Evolutionary conservation across 2,888 invertebrate species (phyloP).

Genomic region (Epirrhoe tristata): DNA sequence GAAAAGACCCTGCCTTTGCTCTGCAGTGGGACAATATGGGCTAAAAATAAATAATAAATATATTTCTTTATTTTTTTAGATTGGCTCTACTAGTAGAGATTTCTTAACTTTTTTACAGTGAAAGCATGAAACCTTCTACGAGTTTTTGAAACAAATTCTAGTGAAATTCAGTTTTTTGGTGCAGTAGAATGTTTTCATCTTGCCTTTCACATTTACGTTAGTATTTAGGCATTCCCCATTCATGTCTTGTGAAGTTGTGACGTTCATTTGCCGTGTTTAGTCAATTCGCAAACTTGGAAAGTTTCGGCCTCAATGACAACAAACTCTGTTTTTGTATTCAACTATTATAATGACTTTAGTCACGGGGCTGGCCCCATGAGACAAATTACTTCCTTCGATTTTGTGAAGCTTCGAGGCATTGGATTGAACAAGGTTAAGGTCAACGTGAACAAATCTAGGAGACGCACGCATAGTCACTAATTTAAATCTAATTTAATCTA

Average conservation of each 20-base stretch:
- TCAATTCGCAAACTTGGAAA: constrained; percentile 39
- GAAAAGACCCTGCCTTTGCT: too few relatives aligned
- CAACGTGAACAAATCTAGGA: not conserved
- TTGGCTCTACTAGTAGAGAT: too few relatives aligned
- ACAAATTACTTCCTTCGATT: constrained; percentile 38
- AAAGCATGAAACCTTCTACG: too few relatives aligned
- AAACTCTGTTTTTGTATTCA: constrained; percentile 36
- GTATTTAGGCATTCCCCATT: too few relatives aligned
- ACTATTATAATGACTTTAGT: constrained; percentile 42
- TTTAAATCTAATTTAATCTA: not conserved
- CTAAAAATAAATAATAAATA: too few relatives aligned
- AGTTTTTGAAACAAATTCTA: too few relatives aligned
- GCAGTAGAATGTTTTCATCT: too few relatives aligned
- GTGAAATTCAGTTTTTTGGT: too few relatives aligned
- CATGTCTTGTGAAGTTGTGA: constrained; percentile 12
- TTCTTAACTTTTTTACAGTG: too few relatives aligned
- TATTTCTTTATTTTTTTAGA: too few relatives aligned
- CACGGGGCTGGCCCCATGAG: constrained; percentile 38
- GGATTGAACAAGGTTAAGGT: constrained; percentile 8
- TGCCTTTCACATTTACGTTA: too few relatives aligned
- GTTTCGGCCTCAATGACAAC: constrained; percentile 40
- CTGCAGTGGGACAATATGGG: too few relatives aligned
- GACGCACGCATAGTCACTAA: not conserved
- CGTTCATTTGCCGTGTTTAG: constrained; percentile 17
- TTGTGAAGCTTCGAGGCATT: constrained; percentile 16